These are phyloP conservation scores for Antidorcas marsupialis DNA, from an alignment of 2,113 vertebrate genomes.

Conservation along the genomic window DNA sequence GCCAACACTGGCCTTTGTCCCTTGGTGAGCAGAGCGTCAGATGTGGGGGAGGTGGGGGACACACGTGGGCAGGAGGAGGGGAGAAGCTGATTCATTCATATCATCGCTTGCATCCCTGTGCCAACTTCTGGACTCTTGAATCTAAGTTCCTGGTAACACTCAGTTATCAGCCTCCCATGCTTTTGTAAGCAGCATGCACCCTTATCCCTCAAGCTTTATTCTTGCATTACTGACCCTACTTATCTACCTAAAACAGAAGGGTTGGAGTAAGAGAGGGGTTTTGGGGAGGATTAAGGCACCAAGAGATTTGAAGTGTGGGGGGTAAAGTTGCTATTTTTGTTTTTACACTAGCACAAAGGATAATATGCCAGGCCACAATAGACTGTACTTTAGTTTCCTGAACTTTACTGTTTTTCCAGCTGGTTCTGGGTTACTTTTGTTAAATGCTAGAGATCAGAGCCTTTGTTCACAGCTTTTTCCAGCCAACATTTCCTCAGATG, in stretches of 20 bases:
- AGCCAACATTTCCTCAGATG: background rate
- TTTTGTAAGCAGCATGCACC: background rate
- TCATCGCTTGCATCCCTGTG: rapidly evolving
- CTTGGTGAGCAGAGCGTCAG: background rate
- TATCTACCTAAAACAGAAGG: background rate
- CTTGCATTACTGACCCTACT: background rate
- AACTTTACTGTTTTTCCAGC: background rate
- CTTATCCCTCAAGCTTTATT: background rate
- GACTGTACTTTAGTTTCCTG: background rate
- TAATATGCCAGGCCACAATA: background rate
- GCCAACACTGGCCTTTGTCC: background rate
- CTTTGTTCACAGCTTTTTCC: background rate
- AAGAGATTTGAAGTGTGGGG: background rate
- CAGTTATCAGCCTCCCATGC: background rate
- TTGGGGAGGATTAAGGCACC: background rate
- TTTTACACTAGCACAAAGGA: background rate
- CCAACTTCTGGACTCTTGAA: background rate
- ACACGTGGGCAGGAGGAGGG: background rate
- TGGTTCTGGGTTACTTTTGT: background rate
- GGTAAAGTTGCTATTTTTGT: background rate
- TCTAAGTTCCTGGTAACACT: background rate
- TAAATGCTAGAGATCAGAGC: background rate
- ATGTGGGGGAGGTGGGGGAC: background rate
- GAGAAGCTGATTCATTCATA: background rate
- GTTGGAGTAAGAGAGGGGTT: background rate